Evolutionary conservation across 2,797 vertebrate genomes (phyloP).

Genomic region (Thamnophis elegans): DNA sequence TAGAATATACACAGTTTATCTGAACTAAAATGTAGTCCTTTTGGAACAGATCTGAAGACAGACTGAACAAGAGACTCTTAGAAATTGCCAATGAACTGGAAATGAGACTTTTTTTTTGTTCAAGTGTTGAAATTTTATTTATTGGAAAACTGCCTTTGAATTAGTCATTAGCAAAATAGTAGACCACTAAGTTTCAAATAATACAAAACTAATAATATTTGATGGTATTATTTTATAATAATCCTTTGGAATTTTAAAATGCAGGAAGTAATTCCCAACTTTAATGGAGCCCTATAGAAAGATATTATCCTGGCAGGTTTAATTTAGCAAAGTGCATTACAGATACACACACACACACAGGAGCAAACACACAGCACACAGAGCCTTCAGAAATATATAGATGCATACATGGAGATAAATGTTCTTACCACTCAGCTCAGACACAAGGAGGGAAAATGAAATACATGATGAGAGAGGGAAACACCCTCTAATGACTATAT

Average conservation of each 20-base stretch:
- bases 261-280: background rate
- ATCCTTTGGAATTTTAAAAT: background rate
- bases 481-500: too few relatives aligned
- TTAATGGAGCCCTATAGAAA: background rate
- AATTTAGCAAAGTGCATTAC: background rate
- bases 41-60: constrained; percentile 27
- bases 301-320: background rate
- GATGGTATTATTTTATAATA: background rate
- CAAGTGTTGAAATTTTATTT: constrained; percentile 44
- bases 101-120: constrained; percentile 35
- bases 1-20: background rate
- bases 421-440: too few relatives aligned
- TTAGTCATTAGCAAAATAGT: constrained; percentile 48
- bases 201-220: constrained; percentile 34
- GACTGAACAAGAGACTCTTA: constrained; percentile 36
- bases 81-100: background rate
- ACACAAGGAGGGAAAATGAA: too few relatives aligned
- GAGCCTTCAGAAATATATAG: too few relatives aligned
- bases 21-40: constrained; percentile 7
- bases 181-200: constrained; percentile 45
- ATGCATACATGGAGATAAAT: too few relatives aligned
- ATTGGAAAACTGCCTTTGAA: constrained; percentile 46
- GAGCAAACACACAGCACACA: too few relatives aligned
- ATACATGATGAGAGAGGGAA: too few relatives aligned
- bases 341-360: too few relatives aligned